Evolutionary conservation across 2,888 invertebrate species (phyloP).

Genomic region (Melieria crassipennis): DNA sequence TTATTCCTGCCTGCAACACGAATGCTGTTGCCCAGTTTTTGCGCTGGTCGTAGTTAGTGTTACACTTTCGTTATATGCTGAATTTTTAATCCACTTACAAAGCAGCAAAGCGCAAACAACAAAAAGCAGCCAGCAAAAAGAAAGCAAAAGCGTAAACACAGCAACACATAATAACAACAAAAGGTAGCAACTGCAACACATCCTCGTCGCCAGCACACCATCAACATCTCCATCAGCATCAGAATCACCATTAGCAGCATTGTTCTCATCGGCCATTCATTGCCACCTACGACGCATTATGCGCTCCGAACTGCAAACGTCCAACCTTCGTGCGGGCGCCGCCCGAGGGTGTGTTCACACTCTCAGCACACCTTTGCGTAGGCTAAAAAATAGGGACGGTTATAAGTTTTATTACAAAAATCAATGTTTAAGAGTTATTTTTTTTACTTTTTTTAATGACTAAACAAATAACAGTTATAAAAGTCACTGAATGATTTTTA

Average conservation of each 20-base stretch:
- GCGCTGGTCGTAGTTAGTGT: conserved; percentile 12
- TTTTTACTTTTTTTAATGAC: no score
- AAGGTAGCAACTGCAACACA: conserved; percentile 5
- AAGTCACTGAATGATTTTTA: no score
- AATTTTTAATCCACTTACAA: conserved; percentile 39
- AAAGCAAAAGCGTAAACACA: conserved; percentile 42
- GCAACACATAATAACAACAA: conserved; percentile 7
- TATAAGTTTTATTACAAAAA: no score
- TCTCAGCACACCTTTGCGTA: neutral
- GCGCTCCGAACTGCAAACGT: no score
- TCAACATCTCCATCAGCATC: conserved; percentile 20
- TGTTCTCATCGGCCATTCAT: no score
- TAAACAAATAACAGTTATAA: no score
- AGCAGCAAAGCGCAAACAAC: conserved; percentile 16
- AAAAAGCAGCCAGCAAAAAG: neutral
- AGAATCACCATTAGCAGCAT: neutral
- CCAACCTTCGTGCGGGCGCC: neutral
- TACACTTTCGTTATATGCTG: conserved; percentile 34
- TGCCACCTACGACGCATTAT: no score
- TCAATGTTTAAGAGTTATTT: no score
- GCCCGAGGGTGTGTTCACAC: neutral
- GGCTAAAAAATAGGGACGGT: neutral
- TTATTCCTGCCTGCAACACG: no score
- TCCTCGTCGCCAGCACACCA: no score
- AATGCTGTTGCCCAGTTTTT: neutral